Base-by-base conservation (phyloP, 2,888 invertebrate genomes). In the Cremastinae sp. region DNA sequence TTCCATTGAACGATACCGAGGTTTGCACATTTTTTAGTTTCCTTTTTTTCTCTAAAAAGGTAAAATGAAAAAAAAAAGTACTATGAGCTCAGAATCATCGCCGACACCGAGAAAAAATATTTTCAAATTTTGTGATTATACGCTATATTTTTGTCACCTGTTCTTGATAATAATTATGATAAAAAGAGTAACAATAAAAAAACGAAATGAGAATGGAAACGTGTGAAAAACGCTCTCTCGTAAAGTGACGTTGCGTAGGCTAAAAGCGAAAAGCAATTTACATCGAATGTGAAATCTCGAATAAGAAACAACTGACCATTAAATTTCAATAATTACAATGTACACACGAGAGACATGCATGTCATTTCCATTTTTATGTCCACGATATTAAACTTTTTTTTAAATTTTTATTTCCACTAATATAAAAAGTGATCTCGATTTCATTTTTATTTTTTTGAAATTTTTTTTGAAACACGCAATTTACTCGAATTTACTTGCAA, bases 21-120 rank as follows among this genome's bases (percentile, higher is more conserved):
- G 45, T 59, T 70, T 39, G 47, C 66, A 55, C 20, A 39, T 47
- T 69, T 61, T 65, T 56, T 14, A 8, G 39, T 28, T 51, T n/a
- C 18, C 2, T 28, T 28, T 28, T 22, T 43, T 14, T 14, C 14
- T 28, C 0, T 61, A 37, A 16, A 16, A 51, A 41, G 41, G 64
- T 55, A 4, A n/a, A 7, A 12, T 35, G n/a, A 37, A 12, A 37
- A 51, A 64, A 53, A 22, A 61, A 55, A 20, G 72, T 81, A 85
- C 87, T 86, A 88, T 87, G 87, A 88, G 88, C 87, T 85, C 85
- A 85, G 83, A 80, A 81, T 82, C 83, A 82, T 79, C 79, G 77
- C 43, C 41, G 80, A 78, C 81, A 76, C 80, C 74, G 72, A 79
- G 74, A 76, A 41, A 12, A 20, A 41, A 41, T 12, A 41, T 41